A percentile compares a stretch with the other conserved stretches of the same genome.
Evolutionary conservation across 2,888 invertebrate species (phyloP).

Genomic region (Copidosoma aretas): DNA sequence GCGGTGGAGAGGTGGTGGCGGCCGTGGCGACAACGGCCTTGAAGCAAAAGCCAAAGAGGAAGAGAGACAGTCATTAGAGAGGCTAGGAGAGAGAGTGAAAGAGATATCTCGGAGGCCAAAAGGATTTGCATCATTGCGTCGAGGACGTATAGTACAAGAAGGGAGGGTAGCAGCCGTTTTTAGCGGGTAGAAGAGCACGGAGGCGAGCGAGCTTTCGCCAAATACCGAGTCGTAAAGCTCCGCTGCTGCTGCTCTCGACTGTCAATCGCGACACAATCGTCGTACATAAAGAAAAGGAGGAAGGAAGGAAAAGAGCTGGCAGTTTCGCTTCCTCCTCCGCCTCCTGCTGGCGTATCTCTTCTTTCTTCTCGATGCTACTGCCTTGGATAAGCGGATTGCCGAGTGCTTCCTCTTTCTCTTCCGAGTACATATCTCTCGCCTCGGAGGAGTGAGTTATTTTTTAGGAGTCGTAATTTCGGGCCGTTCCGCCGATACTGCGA

Average conservation of each 20-base stretch:
- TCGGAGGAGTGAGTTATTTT: slow-evolving; percentile 22
- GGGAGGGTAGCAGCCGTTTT: no score
- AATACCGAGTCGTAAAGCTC: slow-evolving; percentile 27
- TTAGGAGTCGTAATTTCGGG: slow-evolving; percentile 37
- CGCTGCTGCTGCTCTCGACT: background rate
- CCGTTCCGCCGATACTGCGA: slow-evolving; percentile 17
- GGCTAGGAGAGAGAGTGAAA: slow-evolving; percentile 1
- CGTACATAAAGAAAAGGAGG: slow-evolving; percentile 47
- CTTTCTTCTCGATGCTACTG: slow-evolving; percentile 4
- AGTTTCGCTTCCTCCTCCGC: slow-evolving; percentile 31
- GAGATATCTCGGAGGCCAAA: slow-evolving; percentile 2
- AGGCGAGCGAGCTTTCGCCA: slow-evolving; percentile 16
- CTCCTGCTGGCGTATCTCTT: slow-evolving; percentile 24
- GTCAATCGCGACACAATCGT: slow-evolving; percentile 27
- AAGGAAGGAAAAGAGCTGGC: slow-evolving; percentile 34
- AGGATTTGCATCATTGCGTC: slow-evolving; percentile 50
- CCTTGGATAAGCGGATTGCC: slow-evolving; percentile 16
- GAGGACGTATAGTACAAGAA: no score
- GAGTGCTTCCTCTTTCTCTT: background rate
- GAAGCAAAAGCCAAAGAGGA: no score
- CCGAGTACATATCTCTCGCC: slow-evolving; percentile 16
- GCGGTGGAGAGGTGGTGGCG: slow-evolving; percentile 38
- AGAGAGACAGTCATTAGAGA: slow-evolving; percentile 56
- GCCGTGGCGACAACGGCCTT: slow-evolving; percentile 18
- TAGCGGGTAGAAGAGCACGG: no score